These are phyloP conservation scores for Danaus chrysippus DNA, from an alignment of 2,888 invertebrate species.

Conservation along the genomic window DNA sequence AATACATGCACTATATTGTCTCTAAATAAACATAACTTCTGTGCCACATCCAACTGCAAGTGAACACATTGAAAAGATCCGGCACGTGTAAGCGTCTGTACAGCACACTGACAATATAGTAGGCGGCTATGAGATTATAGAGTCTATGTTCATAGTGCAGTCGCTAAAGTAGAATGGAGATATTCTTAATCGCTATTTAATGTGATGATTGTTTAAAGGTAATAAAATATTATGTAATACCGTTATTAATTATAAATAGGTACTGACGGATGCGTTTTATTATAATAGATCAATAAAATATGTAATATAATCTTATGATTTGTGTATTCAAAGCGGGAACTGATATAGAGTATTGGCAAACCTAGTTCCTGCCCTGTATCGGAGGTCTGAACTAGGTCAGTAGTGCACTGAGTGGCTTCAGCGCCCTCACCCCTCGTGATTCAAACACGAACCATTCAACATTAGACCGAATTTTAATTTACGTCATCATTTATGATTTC, in stretches of 20 bases:
- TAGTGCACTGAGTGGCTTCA: constrained; percentile 61
- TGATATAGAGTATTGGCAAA: constrained; percentile 20
- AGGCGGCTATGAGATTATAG: constrained; percentile 35
- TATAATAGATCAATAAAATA: background rate
- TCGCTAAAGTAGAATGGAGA: constrained; percentile 26
- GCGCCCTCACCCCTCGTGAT: constrained; percentile 33
- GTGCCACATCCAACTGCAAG: constrained; percentile 36
- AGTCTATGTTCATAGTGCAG: constrained; percentile 30
- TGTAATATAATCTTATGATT: background rate
- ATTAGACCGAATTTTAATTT: constrained; percentile 8
- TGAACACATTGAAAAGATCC: constrained; percentile 40
- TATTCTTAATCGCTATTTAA: constrained; percentile 8
- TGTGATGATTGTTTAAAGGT: background rate
- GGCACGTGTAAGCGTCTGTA: constrained; percentile 49
- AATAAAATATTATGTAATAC: too few relatives aligned
- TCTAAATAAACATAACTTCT: constrained; percentile 34
- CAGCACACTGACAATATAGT: constrained; percentile 36
- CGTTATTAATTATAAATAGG: too few relatives aligned
- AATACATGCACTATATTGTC: constrained; percentile 35
- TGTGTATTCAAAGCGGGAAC: background rate
- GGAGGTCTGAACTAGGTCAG: constrained; percentile 65
- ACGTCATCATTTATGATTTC: background rate
- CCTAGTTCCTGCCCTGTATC: constrained; percentile 31
- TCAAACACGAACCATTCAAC: constrained; percentile 34
- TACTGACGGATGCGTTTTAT: too few relatives aligned